Conservation (phyloP, 2,113 vertebrate species). For the Mohoua ochrocephala region DNA sequence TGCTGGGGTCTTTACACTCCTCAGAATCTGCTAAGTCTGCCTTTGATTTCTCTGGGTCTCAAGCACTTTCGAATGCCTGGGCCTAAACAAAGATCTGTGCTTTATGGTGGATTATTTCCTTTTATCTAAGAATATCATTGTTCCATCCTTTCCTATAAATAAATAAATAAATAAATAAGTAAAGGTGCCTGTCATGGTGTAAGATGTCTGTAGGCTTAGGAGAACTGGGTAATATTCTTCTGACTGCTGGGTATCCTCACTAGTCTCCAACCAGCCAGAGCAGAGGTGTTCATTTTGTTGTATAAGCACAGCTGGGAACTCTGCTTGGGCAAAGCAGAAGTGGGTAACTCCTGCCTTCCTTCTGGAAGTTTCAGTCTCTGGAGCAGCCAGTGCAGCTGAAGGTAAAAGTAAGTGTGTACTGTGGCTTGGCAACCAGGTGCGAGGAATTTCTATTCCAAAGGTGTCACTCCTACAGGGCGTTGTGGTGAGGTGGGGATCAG, state of each 20-base stretch:
- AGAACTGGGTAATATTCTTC: neutral
- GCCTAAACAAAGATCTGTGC: neutral
- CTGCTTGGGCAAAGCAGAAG: neutral
- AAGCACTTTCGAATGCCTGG: neutral
- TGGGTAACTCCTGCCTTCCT: neutral
- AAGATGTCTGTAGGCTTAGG: neutral
- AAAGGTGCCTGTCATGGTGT: neutral
- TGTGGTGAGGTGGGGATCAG: neutral
- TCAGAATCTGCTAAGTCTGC: neutral
- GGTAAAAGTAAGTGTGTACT: neutral
- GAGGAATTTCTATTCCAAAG: neutral
- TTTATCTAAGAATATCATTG: neutral
- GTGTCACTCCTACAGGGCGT: neutral
- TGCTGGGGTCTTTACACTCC: conserved; percentile 19
- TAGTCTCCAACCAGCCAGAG: neutral
- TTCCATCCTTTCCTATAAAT: neutral
- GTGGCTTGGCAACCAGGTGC: neutral
- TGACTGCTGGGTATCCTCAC: neutral
- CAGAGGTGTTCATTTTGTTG: neutral
- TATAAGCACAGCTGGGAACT: neutral
- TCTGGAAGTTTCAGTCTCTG: neutral
- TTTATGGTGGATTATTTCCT: neutral
- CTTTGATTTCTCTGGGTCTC: conserved; percentile 38
- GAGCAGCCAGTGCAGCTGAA: neutral
- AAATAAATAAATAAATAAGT: neutral